Conservation (phyloP, 2,113 vertebrate genomes). For the Riparia riparia region DNA sequence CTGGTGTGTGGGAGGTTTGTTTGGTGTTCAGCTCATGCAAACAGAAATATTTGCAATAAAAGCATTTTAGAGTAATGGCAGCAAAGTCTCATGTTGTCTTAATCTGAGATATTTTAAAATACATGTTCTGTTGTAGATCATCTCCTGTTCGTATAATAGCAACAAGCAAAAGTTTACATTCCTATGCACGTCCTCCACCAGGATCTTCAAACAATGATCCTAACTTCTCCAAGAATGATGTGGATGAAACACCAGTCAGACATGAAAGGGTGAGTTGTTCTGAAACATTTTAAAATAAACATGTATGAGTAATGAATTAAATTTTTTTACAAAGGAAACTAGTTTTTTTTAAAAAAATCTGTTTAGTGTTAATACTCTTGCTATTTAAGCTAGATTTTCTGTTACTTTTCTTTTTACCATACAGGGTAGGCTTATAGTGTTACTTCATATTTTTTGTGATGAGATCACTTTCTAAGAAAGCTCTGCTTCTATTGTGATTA, state of each 20-base stretch:
- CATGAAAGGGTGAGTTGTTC: conserved; percentile 80
- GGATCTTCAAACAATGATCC: conserved; percentile 83
- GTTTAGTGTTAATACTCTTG: not conserved
- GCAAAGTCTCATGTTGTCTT: not conserved
- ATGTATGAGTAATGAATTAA: not conserved
- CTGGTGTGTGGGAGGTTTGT: not conserved
- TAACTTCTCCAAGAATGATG: conserved; percentile 84
- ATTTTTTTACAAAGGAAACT: not conserved
- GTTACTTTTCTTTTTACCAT: not conserved
- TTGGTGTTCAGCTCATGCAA: not conserved
- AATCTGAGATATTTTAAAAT: conserved; percentile 5
- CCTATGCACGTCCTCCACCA: conserved; percentile 96
- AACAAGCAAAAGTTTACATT: conserved; percentile 99
- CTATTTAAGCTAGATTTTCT: not conserved
- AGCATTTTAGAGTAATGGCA: not conserved
- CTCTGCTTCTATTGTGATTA: not conserved
- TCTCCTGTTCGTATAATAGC: conserved; percentile 98
- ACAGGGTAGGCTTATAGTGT: not conserved
- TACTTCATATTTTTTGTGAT: not conserved
- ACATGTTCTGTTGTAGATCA: conserved; percentile 80
- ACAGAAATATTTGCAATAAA: not conserved
- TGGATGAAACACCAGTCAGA: conserved; percentile 82
- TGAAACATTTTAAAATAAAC: not conserved
- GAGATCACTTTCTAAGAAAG: not conserved
- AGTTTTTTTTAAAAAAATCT: not conserved